Evolutionary conservation across 2,888 invertebrate species (phyloP).

Genomic region (Pogonocherus hispidulus): DNA sequence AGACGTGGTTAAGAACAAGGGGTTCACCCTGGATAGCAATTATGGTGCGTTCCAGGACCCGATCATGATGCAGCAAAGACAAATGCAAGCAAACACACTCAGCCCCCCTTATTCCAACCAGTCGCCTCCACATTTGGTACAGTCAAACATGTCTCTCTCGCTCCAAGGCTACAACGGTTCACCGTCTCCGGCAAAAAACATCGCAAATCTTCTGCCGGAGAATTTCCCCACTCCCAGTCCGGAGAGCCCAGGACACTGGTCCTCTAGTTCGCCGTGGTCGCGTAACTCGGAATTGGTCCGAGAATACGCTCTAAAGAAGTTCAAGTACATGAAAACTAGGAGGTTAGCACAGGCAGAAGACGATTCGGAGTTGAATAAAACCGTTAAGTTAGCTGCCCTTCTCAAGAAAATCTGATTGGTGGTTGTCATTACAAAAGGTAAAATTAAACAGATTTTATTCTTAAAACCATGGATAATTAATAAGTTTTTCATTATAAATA

Average conservation of each 20-base stretch:
- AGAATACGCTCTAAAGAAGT: slow-evolving; percentile 78
- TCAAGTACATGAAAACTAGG: slow-evolving; percentile 79
- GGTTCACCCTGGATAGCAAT: slow-evolving; percentile 69
- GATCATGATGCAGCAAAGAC: slow-evolving; percentile 68
- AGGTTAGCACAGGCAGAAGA: slow-evolving; percentile 84
- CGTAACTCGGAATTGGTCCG: slow-evolving; percentile 96
- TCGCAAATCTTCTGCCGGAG: slow-evolving; percentile 84
- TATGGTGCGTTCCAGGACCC: slow-evolving; percentile 69
- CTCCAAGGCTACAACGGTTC: slow-evolving; percentile 85
- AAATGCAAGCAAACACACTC: slow-evolving; percentile 72
- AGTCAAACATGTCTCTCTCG: slow-evolving; percentile 69
- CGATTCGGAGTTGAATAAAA: slow-evolving; percentile 84
- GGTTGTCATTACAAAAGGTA: slow-evolving; percentile 80
- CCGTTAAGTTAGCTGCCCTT: no score
- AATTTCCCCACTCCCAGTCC: slow-evolving; percentile 96
- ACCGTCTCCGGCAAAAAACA: slow-evolving; percentile 90
- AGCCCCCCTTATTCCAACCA: slow-evolving; percentile 91
- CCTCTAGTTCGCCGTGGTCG: slow-evolving; percentile 93
- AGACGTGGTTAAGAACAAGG: slow-evolving; percentile 82
- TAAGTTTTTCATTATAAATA: no score
- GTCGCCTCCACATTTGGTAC: slow-evolving; percentile 88
- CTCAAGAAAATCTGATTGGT: no score
- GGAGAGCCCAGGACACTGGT: slow-evolving; percentile 97
- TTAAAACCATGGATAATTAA: no score
- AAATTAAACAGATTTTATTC: not conserved